These are phyloP conservation scores for Pitta sordida DNA, from an alignment of 2,113 vertebrate species.

Conservation along the genomic window DNA sequence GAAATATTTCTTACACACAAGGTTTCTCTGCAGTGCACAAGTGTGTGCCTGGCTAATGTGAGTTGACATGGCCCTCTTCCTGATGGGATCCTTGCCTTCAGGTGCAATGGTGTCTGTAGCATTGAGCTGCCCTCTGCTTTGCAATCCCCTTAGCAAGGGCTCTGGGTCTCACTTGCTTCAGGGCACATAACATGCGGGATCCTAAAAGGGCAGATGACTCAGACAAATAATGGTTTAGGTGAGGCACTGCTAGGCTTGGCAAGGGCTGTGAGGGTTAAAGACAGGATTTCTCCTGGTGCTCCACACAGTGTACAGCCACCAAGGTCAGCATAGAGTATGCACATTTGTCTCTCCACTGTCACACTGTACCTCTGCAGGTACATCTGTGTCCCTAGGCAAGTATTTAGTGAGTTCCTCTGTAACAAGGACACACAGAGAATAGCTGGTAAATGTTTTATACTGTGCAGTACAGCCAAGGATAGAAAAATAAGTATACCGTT, in stretches of 20 bases:
- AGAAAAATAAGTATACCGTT: not conserved
- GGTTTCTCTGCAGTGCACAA: not conserved
- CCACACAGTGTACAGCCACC: not conserved
- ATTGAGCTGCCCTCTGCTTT: fast-evolving
- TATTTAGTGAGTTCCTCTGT: not conserved
- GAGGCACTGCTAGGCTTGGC: not conserved
- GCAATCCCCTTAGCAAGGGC: not conserved
- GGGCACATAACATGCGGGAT: fast-evolving
- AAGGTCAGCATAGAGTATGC: not conserved
- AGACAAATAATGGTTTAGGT: not conserved
- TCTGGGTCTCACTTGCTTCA: not conserved
- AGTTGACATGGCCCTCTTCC: not conserved
- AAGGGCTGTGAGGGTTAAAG: not conserved
- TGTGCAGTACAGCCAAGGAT: not conserved
- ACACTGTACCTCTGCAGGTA: not conserved
- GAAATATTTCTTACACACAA: not conserved
- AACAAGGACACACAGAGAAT: not conserved
- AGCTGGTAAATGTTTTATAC: not conserved
- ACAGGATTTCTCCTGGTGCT: not conserved
- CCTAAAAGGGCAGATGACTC: not conserved
- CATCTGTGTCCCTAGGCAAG: constrained; percentile 28
- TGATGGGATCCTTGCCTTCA: not conserved
- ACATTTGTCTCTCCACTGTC: not conserved
- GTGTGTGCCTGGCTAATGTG: not conserved
- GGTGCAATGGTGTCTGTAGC: fast-evolving